phyloP scores from a whole-genome alignment of 2,797 vertebrate species.

The Cuculus canorus region DNA sequence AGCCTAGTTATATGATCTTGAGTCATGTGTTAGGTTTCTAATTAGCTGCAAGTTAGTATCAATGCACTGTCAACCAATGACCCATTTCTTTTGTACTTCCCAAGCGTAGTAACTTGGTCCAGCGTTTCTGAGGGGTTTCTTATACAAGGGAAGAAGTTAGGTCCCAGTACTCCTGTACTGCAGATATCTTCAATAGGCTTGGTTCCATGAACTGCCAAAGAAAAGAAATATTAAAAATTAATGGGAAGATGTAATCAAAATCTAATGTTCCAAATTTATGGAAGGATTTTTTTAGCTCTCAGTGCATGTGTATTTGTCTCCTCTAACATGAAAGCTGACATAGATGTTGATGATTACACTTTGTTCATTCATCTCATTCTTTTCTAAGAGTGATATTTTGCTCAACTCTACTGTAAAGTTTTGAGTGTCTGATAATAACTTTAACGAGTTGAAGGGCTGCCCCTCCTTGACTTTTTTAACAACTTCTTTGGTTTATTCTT shows the following conservation, averaged over 20 bases:
- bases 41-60: background rate
- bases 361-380: background rate
- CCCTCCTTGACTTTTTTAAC: background rate
- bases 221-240: background rate
- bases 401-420: background rate
- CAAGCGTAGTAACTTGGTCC: background rate
- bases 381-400: background rate
- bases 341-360: background rate
- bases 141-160: background rate
- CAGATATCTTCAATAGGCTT: background rate
- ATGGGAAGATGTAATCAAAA: background rate
- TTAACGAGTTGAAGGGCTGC: background rate
- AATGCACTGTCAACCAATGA: background rate
- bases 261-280: background rate
- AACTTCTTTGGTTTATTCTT: background rate
- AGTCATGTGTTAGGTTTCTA: background rate
- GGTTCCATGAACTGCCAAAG: background rate
- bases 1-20: background rate
- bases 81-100: background rate
- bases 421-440: background rate
- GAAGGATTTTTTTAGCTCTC: background rate
- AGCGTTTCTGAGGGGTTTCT: background rate
- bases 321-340: background rate
- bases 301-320: background rate
- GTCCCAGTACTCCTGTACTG: background rate